These are phyloP conservation scores for Patella pellucida DNA, from an alignment of 2,888 invertebrate species.

Conservation along the genomic window DNA sequence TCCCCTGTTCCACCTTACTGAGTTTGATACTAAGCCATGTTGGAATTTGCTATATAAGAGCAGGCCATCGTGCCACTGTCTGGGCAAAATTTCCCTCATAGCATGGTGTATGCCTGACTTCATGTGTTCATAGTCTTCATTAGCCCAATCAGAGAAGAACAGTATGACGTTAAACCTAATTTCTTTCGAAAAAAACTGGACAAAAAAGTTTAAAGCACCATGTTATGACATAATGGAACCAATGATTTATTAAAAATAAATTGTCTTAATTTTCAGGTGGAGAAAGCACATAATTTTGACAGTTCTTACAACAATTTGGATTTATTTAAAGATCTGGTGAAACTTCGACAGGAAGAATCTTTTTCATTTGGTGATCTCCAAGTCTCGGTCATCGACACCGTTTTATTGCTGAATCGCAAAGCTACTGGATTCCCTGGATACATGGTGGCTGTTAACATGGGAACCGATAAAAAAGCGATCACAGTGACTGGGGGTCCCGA, in stretches of 20 bases:
- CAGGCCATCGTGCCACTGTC: too few relatives aligned
- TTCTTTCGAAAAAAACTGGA: too few relatives aligned
- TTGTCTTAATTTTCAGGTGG: slow-evolving; percentile 20
- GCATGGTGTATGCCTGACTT: too few relatives aligned
- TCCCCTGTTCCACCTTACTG: too few relatives aligned
- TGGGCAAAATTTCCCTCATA: too few relatives aligned
- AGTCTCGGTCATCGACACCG: slow-evolving; percentile 38
- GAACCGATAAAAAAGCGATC: slow-evolving; percentile 16
- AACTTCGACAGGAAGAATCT: slow-evolving; percentile 59
- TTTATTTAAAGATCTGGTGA: slow-evolving; percentile 48
- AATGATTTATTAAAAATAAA: not conserved
- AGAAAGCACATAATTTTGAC: slow-evolving; percentile 4
- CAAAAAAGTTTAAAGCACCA: too few relatives aligned
- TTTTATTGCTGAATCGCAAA: slow-evolving; percentile 61
- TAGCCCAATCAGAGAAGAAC: too few relatives aligned
- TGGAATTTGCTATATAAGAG: too few relatives aligned
- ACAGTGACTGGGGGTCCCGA: not conserved
- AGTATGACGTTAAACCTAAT: too few relatives aligned
- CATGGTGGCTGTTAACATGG: slow-evolving; percentile 65
- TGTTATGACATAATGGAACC: not conserved
- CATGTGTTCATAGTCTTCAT: too few relatives aligned
- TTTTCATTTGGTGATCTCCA: slow-evolving; percentile 60
- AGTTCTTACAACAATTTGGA: slow-evolving; percentile 35
- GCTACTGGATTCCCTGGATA: slow-evolving; percentile 64
- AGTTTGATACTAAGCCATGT: too few relatives aligned